Percentiles rank a stretch among this genome's conserved stretches.
Conservation (phyloP, 2,113 vertebrate species). For the Aspidoscelis tigris region DNA sequence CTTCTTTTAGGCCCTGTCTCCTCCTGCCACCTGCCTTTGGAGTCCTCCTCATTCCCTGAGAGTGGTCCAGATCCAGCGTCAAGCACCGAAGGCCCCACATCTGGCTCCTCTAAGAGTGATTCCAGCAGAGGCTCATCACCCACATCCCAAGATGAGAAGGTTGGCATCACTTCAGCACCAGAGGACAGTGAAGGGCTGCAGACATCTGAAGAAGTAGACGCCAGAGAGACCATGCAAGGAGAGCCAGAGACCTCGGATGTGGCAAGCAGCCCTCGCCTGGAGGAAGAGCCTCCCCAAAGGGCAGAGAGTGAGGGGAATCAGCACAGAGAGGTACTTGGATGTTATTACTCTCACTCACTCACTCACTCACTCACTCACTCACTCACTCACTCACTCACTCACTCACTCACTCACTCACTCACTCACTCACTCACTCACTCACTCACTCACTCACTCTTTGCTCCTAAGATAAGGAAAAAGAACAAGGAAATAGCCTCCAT, state of each 20-base stretch:
- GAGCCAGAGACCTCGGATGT: rapidly evolving
- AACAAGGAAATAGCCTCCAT: background rate
- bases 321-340: conserved; percentile 40
- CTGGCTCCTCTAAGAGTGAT: conserved; percentile 62
- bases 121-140: conserved; percentile 39
- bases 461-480: background rate
- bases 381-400: no score
- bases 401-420: no score
- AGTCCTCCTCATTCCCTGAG: background rate
- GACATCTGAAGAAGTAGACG: background rate
- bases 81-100: conserved; percentile 26
- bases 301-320: background rate
- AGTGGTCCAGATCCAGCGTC: conserved; percentile 9
- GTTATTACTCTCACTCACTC: background rate
- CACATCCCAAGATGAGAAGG: conserved; percentile 37
- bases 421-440: no score
- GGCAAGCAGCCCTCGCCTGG: rapidly evolving
- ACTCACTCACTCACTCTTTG: no score
- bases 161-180: rapidly evolving
- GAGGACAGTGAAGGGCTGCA: conserved; percentile 10
- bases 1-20: conserved; percentile 77
- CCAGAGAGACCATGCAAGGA: background rate
- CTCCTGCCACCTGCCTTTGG: conserved; percentile 5
- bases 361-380: no score
- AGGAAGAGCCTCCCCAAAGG: rapidly evolving